Evolutionary conservation across 2,797 vertebrate genomes (phyloP).

Genomic region (Phyllotis vaccarum): DNA sequence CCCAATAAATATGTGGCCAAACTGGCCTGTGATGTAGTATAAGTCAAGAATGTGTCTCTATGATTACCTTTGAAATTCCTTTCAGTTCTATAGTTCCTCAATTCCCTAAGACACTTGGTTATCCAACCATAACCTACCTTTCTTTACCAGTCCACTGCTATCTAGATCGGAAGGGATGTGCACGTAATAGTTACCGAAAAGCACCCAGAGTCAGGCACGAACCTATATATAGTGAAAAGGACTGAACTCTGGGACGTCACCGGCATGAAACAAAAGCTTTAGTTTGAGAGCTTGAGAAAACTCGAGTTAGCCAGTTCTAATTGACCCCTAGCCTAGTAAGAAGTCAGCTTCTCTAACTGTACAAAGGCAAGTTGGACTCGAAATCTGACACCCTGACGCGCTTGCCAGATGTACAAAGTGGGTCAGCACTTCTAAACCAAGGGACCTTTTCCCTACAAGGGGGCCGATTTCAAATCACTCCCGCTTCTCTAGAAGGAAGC

Average conservation of each 20-base stretch:
- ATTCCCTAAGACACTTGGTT: conserved; percentile 18
- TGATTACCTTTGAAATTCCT: conserved; percentile 23
- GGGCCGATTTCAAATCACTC: neutral
- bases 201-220: neutral
- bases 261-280: neutral
- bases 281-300: conserved; percentile 21
- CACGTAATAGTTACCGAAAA: neutral
- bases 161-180: neutral
- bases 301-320: neutral
- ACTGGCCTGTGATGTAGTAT: neutral
- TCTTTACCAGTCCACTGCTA: neutral
- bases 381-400: neutral
- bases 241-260: neutral
- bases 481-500: neutral
- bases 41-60: neutral
- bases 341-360: neutral
- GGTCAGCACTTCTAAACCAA: neutral
- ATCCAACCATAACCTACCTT: conserved; percentile 3
- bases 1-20: conserved; percentile 26
- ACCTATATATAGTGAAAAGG: neutral
- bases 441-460: neutral
- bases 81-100: conserved; percentile 26
- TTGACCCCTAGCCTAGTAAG: neutral
- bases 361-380: neutral
- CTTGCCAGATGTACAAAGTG: neutral